Evolutionary conservation across 1,140 invertebrate species (phyloP), one percentile per base, ranked within the genome.

Genomic region (Chelonus insularis): DNA sequence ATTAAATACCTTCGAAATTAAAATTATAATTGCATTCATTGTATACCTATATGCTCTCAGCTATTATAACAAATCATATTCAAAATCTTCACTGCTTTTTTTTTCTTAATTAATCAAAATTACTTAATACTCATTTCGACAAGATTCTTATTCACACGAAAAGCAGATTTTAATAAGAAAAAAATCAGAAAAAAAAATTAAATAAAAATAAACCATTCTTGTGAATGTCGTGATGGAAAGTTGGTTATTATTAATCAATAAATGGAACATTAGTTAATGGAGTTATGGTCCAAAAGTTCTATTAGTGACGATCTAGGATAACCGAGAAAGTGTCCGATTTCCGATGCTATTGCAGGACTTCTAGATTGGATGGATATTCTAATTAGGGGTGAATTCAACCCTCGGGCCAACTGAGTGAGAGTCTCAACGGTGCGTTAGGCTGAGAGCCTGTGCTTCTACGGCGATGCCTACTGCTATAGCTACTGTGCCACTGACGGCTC

Each of bases 1-100:
- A 79, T 80, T 81, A 78, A 80, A 80, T 81, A 78, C 78, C 78
- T 78, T 76, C 68, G 76, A 80, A 81, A 81, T 80, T 81, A 81
- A 81, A 81, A 81, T 80, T 80, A 79, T 81, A 80, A 81, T 81
- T 81, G 78, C 79, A 76, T 77, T 79, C 73, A 77, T 74, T 77
- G 73, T 67, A 21, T 16, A 32, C 25, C 3, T 21, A 12, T 8
- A 21, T n/a, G 8, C 12, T 21, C 14, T 5, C 5, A 16, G 3
- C 12, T 18, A 18, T 18, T 18, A 45, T 18, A 29, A 29, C 7
- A 3, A 29, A 29, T 7, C 25, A 7, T 29, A 29, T 29, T 29
- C 25, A 29, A 29, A 4, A 29, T 7, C 25, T 29, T 29, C n/a
- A n/a, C n/a, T n/a, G n/a, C n/a, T n/a, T n/a, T n/a, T n/a, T n/a